Evolutionary conservation across 2,113 vertebrate species (phyloP), one percentile per base, ranked within the genome.

Genomic region (Trogon surrucura): DNA sequence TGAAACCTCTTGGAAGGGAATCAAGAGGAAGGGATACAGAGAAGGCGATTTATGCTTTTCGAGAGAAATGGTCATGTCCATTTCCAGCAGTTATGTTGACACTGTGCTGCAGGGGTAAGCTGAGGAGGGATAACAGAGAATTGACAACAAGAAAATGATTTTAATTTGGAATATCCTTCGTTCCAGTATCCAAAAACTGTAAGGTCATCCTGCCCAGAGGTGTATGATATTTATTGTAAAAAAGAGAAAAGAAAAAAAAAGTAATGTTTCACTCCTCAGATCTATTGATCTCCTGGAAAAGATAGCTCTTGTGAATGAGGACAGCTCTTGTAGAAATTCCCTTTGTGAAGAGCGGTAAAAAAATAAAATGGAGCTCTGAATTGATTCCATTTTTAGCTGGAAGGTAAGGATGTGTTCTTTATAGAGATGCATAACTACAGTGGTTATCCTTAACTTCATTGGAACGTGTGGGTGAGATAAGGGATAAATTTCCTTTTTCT

Each of bases 361-460:
- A 51, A 72, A 6, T 9, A 61, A 85, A 81, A 48, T 53, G 17
- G 3, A 61, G 16, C 11, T 54, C 41, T 57, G 72, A 85, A 66
- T 70, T 48, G 62, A n/a, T 60, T 58, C 7, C 15, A 25, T 70
- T 91, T 61, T 27, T 30, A 54, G 11, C 3, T 67, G 58, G 34
- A 84, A 75, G 10, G 34, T 30, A 73, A 85, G 47, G 41, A 64
- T 60, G 1, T 77, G 4, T 45, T 79, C 16, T 69, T 93, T 61
- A 17, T 30, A 58, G 29, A 83, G 5, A 13, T 1, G 0, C 1
- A 0, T 44, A 64, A 64, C 23, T 69, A 8, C 7, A 32, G 47
- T 62, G 12, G 18, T 78, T 62, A 27, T 50, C 32, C 18, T 9
- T 78, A 56, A 56, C 8, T 22, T 85, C 16, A 9, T 21, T 80